Evolutionary conservation across 2,888 invertebrate genomes (phyloP).

Genomic region (Ditula angustiorana): DNA sequence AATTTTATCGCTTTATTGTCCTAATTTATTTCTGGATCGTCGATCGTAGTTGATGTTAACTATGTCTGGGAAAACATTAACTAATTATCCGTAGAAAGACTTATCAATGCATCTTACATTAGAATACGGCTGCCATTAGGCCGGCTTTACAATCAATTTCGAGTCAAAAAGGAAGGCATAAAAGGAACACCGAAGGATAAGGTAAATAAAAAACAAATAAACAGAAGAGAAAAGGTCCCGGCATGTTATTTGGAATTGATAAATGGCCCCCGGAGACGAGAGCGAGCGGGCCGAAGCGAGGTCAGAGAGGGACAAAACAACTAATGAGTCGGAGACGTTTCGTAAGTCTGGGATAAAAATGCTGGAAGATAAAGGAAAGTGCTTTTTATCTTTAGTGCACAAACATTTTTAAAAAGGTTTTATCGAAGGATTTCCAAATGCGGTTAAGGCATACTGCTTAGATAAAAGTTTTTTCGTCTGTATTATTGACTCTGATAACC

Average conservation of each 20-base stretch:
- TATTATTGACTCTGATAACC: background rate
- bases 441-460: constrained; percentile 18
- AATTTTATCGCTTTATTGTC: constrained; percentile 54
- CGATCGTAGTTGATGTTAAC: constrained; percentile 47
- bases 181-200: constrained; percentile 77
- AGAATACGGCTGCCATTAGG: constrained; percentile 77
- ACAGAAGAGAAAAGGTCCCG: constrained; percentile 79
- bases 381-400: constrained; percentile 68
- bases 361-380: constrained; percentile 77
- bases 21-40: constrained; percentile 47
- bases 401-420: constrained; percentile 37
- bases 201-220: constrained; percentile 83
- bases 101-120: constrained; percentile 76
- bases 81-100: constrained; percentile 73
- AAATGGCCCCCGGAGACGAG: constrained; percentile 82
- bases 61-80: constrained; percentile 56
- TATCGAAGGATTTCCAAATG: constrained; percentile 29
- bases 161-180: constrained; percentile 71
- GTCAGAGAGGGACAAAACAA: constrained; percentile 64
- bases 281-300: constrained; percentile 71
- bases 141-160: constrained; percentile 82
- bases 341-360: constrained; percentile 67
- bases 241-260: constrained; percentile 85
- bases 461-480: constrained; percentile 18
- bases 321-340: constrained; percentile 76